A percentile compares a stretch with the other conserved stretches of the same genome.
Conservation (phyloP, 2,888 invertebrate genomes). For the Hermaeophaga mercurialis region DNA sequence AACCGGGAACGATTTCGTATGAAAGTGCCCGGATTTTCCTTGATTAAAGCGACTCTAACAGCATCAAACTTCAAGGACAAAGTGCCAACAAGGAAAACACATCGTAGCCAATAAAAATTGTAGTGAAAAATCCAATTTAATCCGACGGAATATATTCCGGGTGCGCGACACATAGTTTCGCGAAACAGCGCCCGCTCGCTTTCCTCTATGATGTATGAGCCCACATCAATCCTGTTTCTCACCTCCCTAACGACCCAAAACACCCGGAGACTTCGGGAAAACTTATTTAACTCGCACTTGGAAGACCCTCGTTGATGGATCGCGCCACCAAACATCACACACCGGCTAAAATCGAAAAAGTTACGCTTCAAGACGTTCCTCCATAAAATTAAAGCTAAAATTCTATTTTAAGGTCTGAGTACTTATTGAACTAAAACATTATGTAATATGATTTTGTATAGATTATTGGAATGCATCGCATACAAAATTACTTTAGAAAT, state of each 20-base stretch:
- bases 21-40: neutral
- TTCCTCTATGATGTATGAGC: slow-evolving; percentile 39
- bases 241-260: slow-evolving; percentile 37
- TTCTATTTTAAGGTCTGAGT: too few species aligned
- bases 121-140: slow-evolving; percentile 30
- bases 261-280: slow-evolving; percentile 31
- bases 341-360: slow-evolving; percentile 22
- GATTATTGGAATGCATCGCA: too few species aligned
- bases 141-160: slow-evolving; percentile 26
- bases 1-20: neutral
- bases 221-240: slow-evolving; percentile 38
- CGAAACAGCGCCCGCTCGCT: slow-evolving; percentile 20
- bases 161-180: slow-evolving; percentile 28
- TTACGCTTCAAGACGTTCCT: slow-evolving; percentile 6
- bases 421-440: too few species aligned
- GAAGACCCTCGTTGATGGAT: slow-evolving; percentile 35
- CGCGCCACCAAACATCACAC: slow-evolving; percentile 28
- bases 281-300: slow-evolving; percentile 32
- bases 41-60: slow-evolving; percentile 1
- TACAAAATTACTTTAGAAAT: too few species aligned
- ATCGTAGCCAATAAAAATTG: slow-evolving; percentile 26
- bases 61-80: neutral
- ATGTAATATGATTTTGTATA: too few species aligned
- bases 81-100: slow-evolving; percentile 9
- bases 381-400: neutral